Conservation (phyloP, 1,140 invertebrate genomes). For the Cyclina sinensis region DNA sequence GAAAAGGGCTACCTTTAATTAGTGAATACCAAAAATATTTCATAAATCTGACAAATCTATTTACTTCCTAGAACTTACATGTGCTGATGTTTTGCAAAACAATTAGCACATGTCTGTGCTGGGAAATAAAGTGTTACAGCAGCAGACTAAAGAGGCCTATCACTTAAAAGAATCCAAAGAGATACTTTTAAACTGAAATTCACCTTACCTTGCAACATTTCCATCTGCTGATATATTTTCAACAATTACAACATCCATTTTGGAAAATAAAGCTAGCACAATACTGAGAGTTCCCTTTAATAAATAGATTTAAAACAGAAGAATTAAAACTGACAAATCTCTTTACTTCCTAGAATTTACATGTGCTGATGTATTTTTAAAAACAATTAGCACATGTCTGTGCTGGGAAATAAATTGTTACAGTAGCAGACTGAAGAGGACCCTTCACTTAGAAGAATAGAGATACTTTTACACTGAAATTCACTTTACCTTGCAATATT, state of each 20-base stretch:
- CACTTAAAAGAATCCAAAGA: no score
- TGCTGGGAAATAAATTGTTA: conserved; percentile 32
- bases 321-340: conserved; percentile 2
- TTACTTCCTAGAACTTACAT: conserved; percentile 24
- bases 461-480: no score
- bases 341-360: background rate
- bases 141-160: background rate
- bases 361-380: conserved; percentile 9
- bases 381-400: conserved; percentile 47
- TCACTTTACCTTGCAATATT: no score
- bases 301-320: no score
- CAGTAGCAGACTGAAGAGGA: background rate
- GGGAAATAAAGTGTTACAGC: conserved; percentile 6
- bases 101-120: conserved; percentile 50
- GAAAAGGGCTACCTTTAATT: no score
- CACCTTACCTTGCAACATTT: no score
- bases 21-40: no score
- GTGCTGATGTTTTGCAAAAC: background rate
- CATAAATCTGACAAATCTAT: no score
- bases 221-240: background rate
- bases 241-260: background rate
- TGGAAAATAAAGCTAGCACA: background rate
- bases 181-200: no score
- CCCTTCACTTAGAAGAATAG: background rate
- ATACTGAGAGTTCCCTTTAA: no score